Percentiles rank a stretch among this genome's conserved stretches.
phyloP scores from a whole-genome alignment of 2,113 vertebrate genomes.

The Oceanodroma tethys region DNA sequence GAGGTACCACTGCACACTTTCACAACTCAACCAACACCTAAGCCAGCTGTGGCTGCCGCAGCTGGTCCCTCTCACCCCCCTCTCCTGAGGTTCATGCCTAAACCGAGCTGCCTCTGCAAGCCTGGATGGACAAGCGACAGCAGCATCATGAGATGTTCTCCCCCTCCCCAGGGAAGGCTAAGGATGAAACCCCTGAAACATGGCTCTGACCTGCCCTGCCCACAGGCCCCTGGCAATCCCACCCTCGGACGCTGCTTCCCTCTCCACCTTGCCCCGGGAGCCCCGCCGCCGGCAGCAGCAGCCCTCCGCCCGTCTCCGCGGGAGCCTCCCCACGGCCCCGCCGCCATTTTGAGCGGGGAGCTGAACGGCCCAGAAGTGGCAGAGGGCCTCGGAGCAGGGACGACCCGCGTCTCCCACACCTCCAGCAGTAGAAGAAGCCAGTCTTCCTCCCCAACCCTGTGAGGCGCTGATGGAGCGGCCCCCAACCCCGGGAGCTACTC shows the following conservation, averaged over 20 bases:
- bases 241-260: neutral
- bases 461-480: accelerated
- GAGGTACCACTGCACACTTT: accelerated
- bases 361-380: accelerated
- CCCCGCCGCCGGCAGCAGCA: too few species aligned
- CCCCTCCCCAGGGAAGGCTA: accelerated
- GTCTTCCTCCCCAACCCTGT: accelerated
- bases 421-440: accelerated
- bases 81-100: too few species aligned
- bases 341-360: neutral
- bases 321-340: too few species aligned
- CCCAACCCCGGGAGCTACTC: accelerated
- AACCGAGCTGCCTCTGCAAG: neutral
- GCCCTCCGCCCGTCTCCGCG: too few species aligned
- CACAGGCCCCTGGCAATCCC: neutral
- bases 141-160: accelerated
- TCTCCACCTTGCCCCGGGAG: too few species aligned
- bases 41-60: neutral
- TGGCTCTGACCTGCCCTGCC: accelerated
- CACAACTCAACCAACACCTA: too few species aligned
- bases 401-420: accelerated
- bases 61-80: neutral
- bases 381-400: neutral
- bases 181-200: accelerated
- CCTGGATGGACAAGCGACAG: accelerated